Evolutionary conservation across 2,888 invertebrate genomes (phyloP).

Genomic region (Ormyrus rosae): DNA sequence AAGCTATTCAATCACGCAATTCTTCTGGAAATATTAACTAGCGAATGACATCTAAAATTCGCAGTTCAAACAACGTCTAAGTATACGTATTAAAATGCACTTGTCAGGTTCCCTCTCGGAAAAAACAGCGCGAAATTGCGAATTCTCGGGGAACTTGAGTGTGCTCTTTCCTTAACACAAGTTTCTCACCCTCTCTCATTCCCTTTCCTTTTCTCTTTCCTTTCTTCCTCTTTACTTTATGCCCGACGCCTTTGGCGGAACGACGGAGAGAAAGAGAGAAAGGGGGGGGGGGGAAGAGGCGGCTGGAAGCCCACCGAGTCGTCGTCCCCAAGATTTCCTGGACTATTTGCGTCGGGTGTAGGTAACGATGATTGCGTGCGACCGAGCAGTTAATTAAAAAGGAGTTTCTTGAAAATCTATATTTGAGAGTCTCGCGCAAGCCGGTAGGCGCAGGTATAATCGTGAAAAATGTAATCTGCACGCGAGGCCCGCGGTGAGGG

Average conservation of each 20-base stretch:
- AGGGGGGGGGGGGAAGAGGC: not conserved
- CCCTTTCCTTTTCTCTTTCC: not conserved
- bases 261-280: not conserved
- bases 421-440: conserved; percentile 30
- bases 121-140: no score
- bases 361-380: conserved; percentile 52
- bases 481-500: not conserved
- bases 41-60: no score
- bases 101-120: no score
- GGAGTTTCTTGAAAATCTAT: conserved; percentile 57
- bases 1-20: no score
- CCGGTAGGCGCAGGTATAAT: not conserved
- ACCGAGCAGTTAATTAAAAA: conserved; percentile 55
- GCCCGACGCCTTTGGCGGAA: conserved; percentile 6
- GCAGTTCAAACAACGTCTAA: no score
- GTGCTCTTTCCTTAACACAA: not conserved
- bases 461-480: no score
- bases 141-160: not conserved
- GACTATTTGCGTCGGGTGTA: conserved; percentile 29
- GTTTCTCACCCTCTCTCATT: not conserved
- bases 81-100: no score
- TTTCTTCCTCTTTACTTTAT: not conserved
- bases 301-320: not conserved
- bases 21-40: no score
- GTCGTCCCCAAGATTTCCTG: conserved; percentile 12